These are phyloP conservation scores for Ctenosaura bakeri DNA, from an alignment of 2,797 vertebrate species.

Conservation along the genomic window DNA sequence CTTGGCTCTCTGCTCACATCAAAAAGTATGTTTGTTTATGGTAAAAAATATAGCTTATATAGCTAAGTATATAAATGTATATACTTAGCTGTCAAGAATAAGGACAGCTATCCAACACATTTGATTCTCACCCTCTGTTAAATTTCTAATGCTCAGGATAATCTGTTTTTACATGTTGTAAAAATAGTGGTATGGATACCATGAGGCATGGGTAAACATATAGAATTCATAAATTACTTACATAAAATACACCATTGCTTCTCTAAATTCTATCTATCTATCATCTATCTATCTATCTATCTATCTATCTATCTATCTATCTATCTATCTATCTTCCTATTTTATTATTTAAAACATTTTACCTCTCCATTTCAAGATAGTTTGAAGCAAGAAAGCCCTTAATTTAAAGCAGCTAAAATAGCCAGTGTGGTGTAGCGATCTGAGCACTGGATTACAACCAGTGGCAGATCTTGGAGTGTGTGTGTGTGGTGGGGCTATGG, in stretches of 20 bases:
- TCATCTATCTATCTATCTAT: no score
- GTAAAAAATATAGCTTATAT: constrained; percentile 7
- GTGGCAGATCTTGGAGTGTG: no score
- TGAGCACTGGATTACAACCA: no score
- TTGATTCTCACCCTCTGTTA: neutral
- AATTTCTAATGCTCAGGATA: neutral
- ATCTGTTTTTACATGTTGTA: neutral
- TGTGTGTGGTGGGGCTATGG: no score
- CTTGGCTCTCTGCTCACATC: neutral
- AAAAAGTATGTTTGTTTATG: neutral
- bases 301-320: no score
- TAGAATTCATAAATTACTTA: neutral
- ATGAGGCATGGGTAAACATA: neutral
- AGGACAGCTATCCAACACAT: neutral
- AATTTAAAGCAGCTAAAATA: neutral
- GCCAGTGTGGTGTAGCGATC: no score
- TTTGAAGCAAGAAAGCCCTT: neutral
- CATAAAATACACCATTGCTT: neutral
- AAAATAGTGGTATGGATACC: neutral
- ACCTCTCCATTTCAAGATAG: neutral
- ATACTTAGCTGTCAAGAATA: neutral
- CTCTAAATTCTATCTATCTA: no score
- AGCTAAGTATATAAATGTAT: no score
- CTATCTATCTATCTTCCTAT: no score
- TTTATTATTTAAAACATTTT: neutral